Percentiles rank a stretch among this genome's conserved stretches.
These are phyloP conservation scores for Pemphigus obesinymphae DNA, from an alignment of 1,140 invertebrate genomes.

Conservation along the genomic window DNA sequence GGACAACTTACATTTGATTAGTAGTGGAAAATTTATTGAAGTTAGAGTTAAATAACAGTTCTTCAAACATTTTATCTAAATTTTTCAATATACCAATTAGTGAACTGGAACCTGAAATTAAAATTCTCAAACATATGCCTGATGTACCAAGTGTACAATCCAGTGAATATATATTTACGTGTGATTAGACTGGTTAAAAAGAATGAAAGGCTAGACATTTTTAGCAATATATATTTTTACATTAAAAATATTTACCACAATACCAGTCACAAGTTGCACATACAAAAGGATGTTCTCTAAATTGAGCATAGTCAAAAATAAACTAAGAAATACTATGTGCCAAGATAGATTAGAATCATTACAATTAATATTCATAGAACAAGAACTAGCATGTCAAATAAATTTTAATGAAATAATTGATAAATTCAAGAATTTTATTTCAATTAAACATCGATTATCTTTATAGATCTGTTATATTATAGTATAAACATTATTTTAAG, in stretches of 20 bases:
- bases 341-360: background rate
- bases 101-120: background rate
- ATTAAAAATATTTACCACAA: background rate
- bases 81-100: background rate
- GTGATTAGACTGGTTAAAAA: background rate
- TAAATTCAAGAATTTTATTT: background rate
- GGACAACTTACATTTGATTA: background rate
- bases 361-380: background rate
- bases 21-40: background rate
- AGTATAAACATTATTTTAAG: too few species aligned
- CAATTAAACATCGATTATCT: background rate
- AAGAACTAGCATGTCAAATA: background rate
- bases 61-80: background rate
- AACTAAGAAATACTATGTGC: background rate
- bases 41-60: background rate
- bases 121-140: background rate
- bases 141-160: background rate
- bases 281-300: background rate
- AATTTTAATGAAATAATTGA: background rate
- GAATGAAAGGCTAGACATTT: background rate
- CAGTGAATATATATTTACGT: background rate
- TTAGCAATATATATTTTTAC: background rate
- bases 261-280: background rate
- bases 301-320: background rate
- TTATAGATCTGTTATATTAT: too few species aligned